phyloP scores from a whole-genome alignment of 1,140 invertebrate species.

The Paraescarpia echinospica region DNA sequence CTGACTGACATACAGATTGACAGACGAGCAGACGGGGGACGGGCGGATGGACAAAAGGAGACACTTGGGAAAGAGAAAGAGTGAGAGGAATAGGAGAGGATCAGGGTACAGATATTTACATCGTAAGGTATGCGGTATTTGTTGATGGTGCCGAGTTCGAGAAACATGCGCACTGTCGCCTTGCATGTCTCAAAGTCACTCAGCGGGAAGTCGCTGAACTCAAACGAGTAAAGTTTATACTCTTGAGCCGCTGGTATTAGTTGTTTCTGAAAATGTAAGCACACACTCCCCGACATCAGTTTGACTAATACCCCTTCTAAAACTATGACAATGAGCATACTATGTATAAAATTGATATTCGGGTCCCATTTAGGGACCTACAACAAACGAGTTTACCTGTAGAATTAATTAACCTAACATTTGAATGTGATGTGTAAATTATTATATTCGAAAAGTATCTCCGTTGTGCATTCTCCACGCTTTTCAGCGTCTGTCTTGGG shows the following conservation, averaged over 20 bases:
- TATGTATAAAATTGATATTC: neutral
- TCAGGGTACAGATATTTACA: conserved; percentile 21
- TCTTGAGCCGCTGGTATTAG: conserved; percentile 21
- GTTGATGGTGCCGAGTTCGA: conserved; percentile 82
- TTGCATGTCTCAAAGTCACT: conserved; percentile 85
- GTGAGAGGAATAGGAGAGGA: too few species aligned
- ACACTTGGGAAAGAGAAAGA: neutral
- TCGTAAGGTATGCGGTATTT: conserved; percentile 90
- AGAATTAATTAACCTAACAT: too few species aligned
- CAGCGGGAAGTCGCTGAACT: conserved; percentile 53
- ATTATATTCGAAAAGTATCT: too few species aligned
- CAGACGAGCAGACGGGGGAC: neutral
- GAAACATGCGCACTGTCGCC: conserved; percentile 85
- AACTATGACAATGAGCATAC: neutral
- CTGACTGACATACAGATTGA: neutral
- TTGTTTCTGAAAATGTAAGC: conserved; percentile 3
- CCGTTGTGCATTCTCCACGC: too few species aligned
- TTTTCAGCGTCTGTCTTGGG: too few species aligned
- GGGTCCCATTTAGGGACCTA: neutral
- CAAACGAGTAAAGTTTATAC: conserved; percentile 25
- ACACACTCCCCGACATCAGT: neutral
- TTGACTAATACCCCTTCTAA: neutral
- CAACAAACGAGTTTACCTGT: too few species aligned
- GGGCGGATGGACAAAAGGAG: neutral
- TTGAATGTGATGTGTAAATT: too few species aligned